Evolutionary conservation across 2,113 vertebrate genomes (phyloP), one percentile per base, ranked within the genome.

Genomic region (Bos javanicus): DNA sequence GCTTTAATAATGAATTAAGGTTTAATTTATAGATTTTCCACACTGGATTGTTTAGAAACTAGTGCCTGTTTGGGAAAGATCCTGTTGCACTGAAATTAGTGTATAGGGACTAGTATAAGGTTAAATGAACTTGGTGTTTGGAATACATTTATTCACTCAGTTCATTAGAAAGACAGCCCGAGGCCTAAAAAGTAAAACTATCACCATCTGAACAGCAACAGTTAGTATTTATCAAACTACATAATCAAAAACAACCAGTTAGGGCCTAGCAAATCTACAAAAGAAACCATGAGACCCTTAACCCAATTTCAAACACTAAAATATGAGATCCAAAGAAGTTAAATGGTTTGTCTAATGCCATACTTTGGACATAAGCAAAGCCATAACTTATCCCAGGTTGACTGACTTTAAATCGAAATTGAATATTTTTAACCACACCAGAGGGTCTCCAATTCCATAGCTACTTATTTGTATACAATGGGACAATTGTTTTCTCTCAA

Each of bases 1-100:
- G 94, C 91, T 98, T 98, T 95, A 98, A 97, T 98, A 98, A 97
- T 87, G 93, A 98, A 97, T 97, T 97, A 93, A 96, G 85, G 87
- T 93, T 97, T 98, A 97, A 98, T 98, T 97, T 96, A 97, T 96
- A 95, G 86, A 95, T 95, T 97, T 97, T 87, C 83, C 83, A 54
- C 91, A 87, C 76, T 92, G 74, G 19, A 94, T 97, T 97, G 93
- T 94, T 98, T 95, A 95, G 86, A 95, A 97, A 95, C 97, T 56
- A 97, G 92, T 87, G 83, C 91, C 64, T 39, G 3, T 96, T 93
- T 93, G 94, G 91, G 89, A 94, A 94, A 90, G 48, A 97, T 95
- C 36, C 48, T 80, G 23, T 92, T 95, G 82, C 90, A 67, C 23
- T 82, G 89, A 93, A 97, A 98, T 96, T 67, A 93, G 62, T 54